A percentile compares a stretch with the other conserved stretches of the same genome.
Evolutionary conservation across 2,113 vertebrate genomes (phyloP).

Genomic region (Marmota flaviventris): DNA sequence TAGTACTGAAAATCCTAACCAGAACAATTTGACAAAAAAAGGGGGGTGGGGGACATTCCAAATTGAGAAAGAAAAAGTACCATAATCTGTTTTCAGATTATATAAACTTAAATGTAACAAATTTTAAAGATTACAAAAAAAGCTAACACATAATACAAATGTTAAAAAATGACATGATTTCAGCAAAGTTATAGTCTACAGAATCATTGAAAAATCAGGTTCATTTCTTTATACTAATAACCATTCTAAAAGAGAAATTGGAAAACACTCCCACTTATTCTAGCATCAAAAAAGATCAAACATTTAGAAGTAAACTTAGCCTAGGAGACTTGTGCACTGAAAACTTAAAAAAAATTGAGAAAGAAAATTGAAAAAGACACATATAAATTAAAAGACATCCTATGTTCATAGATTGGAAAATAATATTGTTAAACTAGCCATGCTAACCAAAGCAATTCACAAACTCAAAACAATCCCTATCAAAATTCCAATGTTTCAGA

Average conservation of each 20-base stretch:
- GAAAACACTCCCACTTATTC: neutral
- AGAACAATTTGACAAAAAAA: neutral
- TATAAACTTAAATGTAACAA: neutral
- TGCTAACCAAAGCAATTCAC: neutral
- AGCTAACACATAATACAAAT: neutral
- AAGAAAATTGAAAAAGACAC: neutral
- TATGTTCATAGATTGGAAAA: neutral
- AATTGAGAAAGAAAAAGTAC: neutral
- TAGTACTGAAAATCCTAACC: neutral
- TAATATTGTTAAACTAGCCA: neutral
- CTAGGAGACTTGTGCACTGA: neutral
- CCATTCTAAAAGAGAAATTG: neutral
- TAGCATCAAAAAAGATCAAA: neutral
- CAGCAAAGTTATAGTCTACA: neutral
- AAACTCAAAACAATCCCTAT: neutral
- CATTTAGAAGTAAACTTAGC: neutral
- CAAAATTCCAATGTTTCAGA: neutral
- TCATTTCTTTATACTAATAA: neutral
- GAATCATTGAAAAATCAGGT: neutral
- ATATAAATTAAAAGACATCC: neutral
- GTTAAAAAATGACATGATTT: neutral
- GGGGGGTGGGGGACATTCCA: too few relatives aligned
- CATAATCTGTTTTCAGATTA: neutral
- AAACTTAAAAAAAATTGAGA: neutral
- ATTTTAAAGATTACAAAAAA: neutral